phyloP scores from a whole-genome alignment of 2,888 invertebrate genomes.

The Sarcophaga caerulescens region DNA sequence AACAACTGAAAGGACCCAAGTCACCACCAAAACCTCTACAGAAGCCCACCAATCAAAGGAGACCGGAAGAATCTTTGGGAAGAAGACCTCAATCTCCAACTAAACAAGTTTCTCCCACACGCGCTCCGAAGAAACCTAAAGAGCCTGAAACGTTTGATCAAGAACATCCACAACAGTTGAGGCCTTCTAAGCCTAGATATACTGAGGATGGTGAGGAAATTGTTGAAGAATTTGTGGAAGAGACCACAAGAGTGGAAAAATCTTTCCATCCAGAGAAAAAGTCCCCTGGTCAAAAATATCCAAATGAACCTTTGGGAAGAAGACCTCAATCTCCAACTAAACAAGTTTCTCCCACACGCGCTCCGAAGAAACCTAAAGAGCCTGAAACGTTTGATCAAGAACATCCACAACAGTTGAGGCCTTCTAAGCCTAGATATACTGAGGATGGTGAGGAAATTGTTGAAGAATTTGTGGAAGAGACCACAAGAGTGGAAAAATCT shows the following conservation, averaged over 20 bases:
- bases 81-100: constrained; percentile 2
- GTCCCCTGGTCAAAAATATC: neutral
- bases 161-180: neutral
- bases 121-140: neutral
- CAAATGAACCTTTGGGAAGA: neutral
- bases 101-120: constrained; percentile 28
- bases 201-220: constrained; percentile 15
- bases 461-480: neutral
- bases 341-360: constrained; percentile 26
- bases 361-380: neutral
- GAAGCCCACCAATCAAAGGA: constrained; percentile 4
- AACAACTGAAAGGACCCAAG: constrained; percentile 8
- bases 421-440: neutral
- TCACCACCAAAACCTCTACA: neutral
- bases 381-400: neutral
- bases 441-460: constrained; percentile 16
- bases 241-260: neutral
- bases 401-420: neutral
- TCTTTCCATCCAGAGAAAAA: neutral
- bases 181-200: neutral
- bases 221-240: neutral
- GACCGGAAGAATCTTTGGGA: neutral
- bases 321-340: constrained; percentile 3
- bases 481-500: neutral
- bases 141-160: neutral